Base-by-base conservation (phyloP, 2,888 invertebrate species). In the Frankliniella fusca region DNA sequence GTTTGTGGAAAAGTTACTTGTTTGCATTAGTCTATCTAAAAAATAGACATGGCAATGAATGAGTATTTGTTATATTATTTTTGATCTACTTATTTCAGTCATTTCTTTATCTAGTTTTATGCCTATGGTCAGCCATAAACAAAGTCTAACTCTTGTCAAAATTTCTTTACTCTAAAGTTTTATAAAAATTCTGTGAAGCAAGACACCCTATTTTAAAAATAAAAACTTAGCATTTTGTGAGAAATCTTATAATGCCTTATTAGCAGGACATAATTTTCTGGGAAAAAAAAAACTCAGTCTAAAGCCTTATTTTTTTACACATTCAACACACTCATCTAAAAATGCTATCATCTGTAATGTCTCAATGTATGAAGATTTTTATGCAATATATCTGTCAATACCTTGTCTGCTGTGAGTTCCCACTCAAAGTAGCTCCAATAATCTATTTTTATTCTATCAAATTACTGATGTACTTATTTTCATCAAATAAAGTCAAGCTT, bases 251-350 rank as follows among this genome's bases (percentile, higher is more conserved):
- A 38, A 10, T 76, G 9, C 27, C 12, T 8, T 27, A 76, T 23
- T 12, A 76, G 27, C 70, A 76, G 23, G 27, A 76, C 27, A 5
- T 23, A 23, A 76, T 11, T 12, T 23, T 27, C 70, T 76, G 70
- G 12, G 18, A 61, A 61, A 61, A 61, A 61, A n/a, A 8, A 61
- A 61, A 61, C 12, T 76, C 70, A 76, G 70, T 76, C 27, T 0
- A 76, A 76, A 27, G 23, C 27, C 70, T 10, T 76, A 76, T 76
- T 76, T 76, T 76, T 76, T 23, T 76, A 76, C 70, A 76, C 70
- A 23, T 76, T 76, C 70, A 27, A 76, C 70, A 76, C 70, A 23
- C 27, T 76, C 70, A 27, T 76, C 27, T n/a, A 27, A 70, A 23
- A 76, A 76, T 76, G 12, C 27, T 23, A 76, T 76, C 70, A 76